phyloP scores from a whole-genome alignment of 35 echinoderm and acorn worm species.

The Strongylocentrotus purpuratus region DNA sequence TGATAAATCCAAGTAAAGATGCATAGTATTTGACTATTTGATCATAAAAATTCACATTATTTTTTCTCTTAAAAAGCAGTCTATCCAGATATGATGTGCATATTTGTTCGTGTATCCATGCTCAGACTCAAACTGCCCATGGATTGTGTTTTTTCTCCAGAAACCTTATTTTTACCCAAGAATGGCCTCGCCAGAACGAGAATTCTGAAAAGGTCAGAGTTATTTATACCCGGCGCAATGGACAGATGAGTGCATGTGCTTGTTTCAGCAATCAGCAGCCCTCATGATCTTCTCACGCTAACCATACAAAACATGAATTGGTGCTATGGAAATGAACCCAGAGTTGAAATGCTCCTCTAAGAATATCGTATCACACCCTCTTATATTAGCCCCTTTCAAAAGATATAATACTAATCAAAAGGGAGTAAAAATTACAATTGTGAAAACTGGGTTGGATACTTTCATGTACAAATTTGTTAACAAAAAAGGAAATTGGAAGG shows the following conservation, averaged over 20 bases:
- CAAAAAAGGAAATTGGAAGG: no score
- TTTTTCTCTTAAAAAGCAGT: no score
- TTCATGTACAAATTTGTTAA: no score
- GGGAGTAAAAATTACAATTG: no score
- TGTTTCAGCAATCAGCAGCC: not conserved
- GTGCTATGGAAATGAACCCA: not conserved
- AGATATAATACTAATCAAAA: not conserved
- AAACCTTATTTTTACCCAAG: not conserved
- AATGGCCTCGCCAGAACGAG: not conserved
- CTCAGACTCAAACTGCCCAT: not conserved
- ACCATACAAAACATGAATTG: not conserved
- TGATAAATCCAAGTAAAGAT: no score
- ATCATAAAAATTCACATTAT: no score
- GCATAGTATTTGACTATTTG: no score
- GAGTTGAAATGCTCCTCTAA: not conserved
- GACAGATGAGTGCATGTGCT: not conserved
- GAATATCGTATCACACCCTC: not conserved
- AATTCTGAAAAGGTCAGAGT: conserved; percentile 10
- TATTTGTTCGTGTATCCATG: not conserved
- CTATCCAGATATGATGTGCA: not conserved
- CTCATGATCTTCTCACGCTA: not conserved
- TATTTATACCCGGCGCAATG: not conserved
- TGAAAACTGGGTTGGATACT: no score
- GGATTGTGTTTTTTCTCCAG: not conserved
- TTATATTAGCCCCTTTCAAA: not conserved